Evolutionary conservation across 1,140 invertebrate species (phyloP).

Genomic region (Galendromus occidentalis): DNA sequence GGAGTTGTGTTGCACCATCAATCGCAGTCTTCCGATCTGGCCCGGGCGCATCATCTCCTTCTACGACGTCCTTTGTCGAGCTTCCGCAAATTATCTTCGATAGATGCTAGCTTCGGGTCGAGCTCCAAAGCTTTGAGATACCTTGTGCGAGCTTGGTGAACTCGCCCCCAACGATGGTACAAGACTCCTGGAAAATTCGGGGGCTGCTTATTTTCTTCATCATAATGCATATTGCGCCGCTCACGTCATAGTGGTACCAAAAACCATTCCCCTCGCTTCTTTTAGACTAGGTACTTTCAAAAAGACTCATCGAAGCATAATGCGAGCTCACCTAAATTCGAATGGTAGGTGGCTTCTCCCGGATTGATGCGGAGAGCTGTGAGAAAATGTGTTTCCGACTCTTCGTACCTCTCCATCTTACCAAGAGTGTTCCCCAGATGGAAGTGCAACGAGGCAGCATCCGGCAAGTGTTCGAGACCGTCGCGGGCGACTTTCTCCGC

Average conservation of each 20-base stretch:
- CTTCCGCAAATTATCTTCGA: neutral
- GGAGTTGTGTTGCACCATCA: no score
- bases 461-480: conserved; percentile 44
- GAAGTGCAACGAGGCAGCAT: conserved; percentile 55
- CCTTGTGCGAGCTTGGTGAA: conserved; percentile 43
- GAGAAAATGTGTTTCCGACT: conserved; percentile 60
- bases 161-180: conserved; percentile 77
- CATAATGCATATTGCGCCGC: neutral
- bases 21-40: no score
- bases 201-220: neutral
- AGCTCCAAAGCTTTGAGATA: conserved; percentile 53
- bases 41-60: neutral
- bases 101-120: conserved; percentile 32
- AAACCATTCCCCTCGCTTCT: neutral
- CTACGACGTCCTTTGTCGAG: neutral
- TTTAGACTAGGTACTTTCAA: neutral
- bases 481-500: conserved; percentile 44
- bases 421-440: conserved; percentile 70
- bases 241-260: neutral
- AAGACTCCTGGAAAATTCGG: conserved; percentile 48
- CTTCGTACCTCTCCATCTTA: conserved; percentile 47
- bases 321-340: conserved; percentile 11
- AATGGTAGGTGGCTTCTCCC: conserved; percentile 38
- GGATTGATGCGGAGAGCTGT: conserved; percentile 46
- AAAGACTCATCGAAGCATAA: neutral